Percentiles rank a stretch among this genome's conserved stretches.
Conservation (phyloP, 1,140 invertebrate genomes). For the Babylonia areolata region DNA sequence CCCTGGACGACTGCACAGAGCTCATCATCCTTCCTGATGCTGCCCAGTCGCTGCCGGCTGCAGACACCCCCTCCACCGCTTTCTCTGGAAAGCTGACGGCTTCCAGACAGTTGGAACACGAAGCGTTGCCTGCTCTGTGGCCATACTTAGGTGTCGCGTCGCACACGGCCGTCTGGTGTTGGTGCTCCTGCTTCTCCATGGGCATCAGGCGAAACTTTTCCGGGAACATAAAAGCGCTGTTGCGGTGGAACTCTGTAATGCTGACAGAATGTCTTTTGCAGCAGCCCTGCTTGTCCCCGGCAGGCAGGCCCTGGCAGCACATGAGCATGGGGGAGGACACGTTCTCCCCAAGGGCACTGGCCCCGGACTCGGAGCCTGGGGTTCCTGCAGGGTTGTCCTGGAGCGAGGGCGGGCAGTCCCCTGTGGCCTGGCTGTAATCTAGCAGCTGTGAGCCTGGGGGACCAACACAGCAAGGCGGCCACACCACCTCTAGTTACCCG, state of each 20-base stretch:
- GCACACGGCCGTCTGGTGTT: constrained; percentile 64
- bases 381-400: not conserved
- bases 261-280: constrained; percentile 69
- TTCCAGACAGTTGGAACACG: not conserved
- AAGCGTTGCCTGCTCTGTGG: not conserved
- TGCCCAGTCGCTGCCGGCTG: not conserved
- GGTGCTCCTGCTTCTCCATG: constrained; percentile 63
- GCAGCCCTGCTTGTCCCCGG: constrained; percentile 50
- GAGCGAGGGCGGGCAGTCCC: not conserved
- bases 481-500: not conserved
- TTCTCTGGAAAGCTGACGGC: not conserved
- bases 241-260: constrained; percentile 65
- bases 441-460: constrained; percentile 33
- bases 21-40: too few species aligned
- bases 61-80: not conserved
- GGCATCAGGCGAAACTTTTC: constrained; percentile 58
- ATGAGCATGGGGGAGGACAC: constrained; percentile 29
- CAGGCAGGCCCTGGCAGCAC: constrained; percentile 43
- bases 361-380: not conserved
- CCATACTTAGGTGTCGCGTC: constrained; percentile 65
- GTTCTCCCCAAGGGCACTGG: not conserved
- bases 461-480: not conserved
- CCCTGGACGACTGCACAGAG: not conserved
- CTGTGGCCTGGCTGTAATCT: constrained; percentile 10
- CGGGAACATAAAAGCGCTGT: constrained; percentile 48